Conservation (phyloP, 2,113 vertebrate genomes). For the Stegastes partitus region DNA sequence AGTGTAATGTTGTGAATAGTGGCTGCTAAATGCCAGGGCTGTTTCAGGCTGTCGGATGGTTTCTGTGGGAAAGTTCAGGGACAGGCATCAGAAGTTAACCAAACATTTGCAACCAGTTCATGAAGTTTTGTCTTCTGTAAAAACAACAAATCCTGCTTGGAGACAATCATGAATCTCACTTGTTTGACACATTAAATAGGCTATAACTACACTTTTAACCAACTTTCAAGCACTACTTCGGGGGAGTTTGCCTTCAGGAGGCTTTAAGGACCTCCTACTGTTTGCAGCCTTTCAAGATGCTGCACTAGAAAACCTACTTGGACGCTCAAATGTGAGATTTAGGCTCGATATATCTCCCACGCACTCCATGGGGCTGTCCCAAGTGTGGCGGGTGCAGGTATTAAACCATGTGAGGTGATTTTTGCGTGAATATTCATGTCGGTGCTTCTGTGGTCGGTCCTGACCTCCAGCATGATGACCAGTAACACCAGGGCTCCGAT, state of each 20-base stretch:
- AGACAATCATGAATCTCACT: no score
- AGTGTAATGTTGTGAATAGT: no score
- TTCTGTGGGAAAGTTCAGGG: background rate
- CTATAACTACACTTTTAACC: no score
- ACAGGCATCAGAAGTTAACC: background rate
- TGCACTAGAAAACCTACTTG: constrained; percentile 1
- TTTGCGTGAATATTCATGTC: background rate
- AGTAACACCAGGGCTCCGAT: constrained; percentile 87
- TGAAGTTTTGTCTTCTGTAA: background rate
- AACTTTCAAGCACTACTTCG: no score
- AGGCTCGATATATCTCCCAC: background rate
- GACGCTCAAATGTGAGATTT: background rate
- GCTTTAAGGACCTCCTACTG: no score
- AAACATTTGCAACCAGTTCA: background rate
- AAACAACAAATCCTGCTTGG: background rate
- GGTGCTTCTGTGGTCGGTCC: constrained; percentile 4
- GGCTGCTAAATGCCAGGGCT: no score
- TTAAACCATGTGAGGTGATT: background rate
- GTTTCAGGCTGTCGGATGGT: no score
- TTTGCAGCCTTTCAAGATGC: no score
- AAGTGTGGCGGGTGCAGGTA: background rate
- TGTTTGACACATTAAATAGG: no score
- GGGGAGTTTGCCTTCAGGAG: no score
- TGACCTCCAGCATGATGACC: constrained; percentile 93
- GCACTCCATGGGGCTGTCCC: no score